These are phyloP conservation scores for Acrossocheilus wenchowensis DNA, from an alignment of 2,797 vertebrate genomes.

Conservation along the genomic window DNA sequence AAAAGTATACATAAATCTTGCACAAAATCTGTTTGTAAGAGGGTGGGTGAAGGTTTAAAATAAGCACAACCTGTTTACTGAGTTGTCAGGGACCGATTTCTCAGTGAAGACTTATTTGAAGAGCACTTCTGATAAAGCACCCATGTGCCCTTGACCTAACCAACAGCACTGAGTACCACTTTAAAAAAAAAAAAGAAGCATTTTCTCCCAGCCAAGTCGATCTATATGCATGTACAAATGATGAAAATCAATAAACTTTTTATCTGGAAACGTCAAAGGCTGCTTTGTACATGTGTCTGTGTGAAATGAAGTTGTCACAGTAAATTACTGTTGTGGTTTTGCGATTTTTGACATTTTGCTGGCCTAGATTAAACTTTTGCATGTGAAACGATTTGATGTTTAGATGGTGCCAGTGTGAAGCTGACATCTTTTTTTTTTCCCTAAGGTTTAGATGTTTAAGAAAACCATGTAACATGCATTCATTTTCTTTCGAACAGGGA, in stretches of 20 bases:
- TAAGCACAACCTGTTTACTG: slow-evolving; percentile 21
- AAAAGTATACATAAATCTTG: background rate
- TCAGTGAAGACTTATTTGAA: background rate
- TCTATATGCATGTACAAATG: slow-evolving; percentile 42
- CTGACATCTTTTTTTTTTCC: background rate
- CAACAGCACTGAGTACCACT: slow-evolving; percentile 15
- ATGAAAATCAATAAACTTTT: slow-evolving; percentile 28
- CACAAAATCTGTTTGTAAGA: background rate
- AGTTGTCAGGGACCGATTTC: background rate
- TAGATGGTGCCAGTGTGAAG: background rate
- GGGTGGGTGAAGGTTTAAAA: slow-evolving; percentile 3
- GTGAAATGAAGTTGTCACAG: background rate
- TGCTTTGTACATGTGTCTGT: background rate
- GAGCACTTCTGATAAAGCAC: background rate
- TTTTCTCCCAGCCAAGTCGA: background rate
- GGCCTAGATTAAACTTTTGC: background rate
- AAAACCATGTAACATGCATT: background rate
- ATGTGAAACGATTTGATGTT: slow-evolving; percentile 71
- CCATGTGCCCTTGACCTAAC: background rate
- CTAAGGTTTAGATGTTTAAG: background rate
- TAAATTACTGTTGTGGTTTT: background rate
- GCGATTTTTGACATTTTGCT: background rate
- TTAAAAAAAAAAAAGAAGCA: background rate
- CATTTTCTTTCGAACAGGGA: background rate
- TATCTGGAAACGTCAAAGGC: background rate